phyloP scores from a whole-genome alignment of 2,113 vertebrate species.

The Chinchilla lanigera region DNA sequence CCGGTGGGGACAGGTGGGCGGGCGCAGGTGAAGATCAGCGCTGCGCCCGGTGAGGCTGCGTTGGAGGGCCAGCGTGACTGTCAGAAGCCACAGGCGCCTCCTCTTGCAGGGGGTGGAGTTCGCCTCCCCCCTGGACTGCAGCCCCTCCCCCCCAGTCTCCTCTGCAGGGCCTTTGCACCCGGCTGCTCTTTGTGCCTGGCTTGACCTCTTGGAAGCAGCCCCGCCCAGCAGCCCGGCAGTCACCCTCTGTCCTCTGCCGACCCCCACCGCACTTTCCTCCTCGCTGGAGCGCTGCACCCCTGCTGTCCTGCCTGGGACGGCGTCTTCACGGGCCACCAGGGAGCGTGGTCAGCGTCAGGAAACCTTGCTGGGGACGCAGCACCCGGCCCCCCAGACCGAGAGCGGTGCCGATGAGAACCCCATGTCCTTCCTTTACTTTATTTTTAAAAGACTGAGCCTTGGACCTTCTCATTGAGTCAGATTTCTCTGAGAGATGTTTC shows the following conservation, averaged over 20 bases:
- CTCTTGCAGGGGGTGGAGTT: too few species aligned
- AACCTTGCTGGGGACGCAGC: neutral
- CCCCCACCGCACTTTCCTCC: too few species aligned
- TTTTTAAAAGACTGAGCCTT: neutral
- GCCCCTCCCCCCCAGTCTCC: too few species aligned
- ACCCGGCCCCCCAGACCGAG: neutral
- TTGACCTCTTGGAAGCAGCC: neutral
- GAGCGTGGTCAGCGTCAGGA: neutral
- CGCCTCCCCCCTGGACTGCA: too few species aligned
- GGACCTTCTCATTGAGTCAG: neutral
- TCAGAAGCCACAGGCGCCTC: neutral
- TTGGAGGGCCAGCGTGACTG: neutral
- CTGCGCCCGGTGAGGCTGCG: neutral
- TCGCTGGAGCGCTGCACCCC: neutral
- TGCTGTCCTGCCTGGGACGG: neutral
- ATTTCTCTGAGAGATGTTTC: neutral
- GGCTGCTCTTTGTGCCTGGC: neutral
- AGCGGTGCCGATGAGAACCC: neutral
- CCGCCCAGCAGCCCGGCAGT: too few species aligned
- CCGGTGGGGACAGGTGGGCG: too few species aligned
- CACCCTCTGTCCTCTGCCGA: neutral
- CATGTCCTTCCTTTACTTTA: too few species aligned
- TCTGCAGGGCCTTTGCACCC: too few species aligned
- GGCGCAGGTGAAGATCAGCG: neutral
- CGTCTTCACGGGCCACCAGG: neutral